A percentile compares a stretch with the other conserved stretches of the same genome.
phyloP scores from a whole-genome alignment of 2,888 invertebrate genomes.

The Sylvicola cinctus region DNA sequence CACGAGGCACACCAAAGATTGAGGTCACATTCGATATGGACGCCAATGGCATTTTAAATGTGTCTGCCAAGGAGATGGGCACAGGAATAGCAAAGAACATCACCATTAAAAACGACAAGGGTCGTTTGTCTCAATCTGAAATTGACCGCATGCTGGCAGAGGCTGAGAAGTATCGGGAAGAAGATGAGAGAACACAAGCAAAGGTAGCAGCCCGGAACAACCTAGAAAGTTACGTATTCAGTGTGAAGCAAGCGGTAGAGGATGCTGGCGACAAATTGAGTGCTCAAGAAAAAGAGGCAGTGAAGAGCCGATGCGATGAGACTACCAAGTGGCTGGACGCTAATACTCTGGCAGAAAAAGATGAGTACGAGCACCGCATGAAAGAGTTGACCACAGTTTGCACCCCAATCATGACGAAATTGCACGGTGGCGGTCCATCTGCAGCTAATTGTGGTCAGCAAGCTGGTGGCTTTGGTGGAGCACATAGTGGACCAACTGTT shows the following conservation, averaged over 20 bases:
- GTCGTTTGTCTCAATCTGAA: conserved; percentile 64
- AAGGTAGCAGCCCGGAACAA: conserved; percentile 51
- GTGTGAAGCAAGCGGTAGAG: conserved; percentile 42
- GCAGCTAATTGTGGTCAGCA: too few species aligned
- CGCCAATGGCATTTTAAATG: too few species aligned
- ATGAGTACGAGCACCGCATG: conserved; percentile 56
- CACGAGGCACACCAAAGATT: conserved; percentile 41
- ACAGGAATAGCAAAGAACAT: conserved; percentile 64
- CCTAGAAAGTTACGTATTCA: conserved; percentile 55
- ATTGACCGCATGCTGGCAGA: conserved; percentile 70
- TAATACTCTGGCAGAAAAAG: conserved; percentile 56
- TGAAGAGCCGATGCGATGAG: conserved; percentile 44
- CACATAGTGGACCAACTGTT: conserved; percentile 44
- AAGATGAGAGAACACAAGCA: conserved; percentile 50
- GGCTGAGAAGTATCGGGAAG: conserved; percentile 55
- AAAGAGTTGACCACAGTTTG: conserved; percentile 55
- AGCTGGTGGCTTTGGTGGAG: conserved; percentile 21
- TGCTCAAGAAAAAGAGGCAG: conserved; percentile 45
- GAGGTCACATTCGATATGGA: too few species aligned
- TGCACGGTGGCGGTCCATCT: conserved; percentile 44
- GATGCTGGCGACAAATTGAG: conserved; percentile 43
- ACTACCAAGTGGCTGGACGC: conserved; percentile 62
- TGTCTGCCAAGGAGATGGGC: conserved; percentile 54
- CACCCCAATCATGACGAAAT: conserved; percentile 60
- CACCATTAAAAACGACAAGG: conserved; percentile 73